These are phyloP conservation scores for Montipora foliosa DNA, from an alignment of 64 coral and sea anemone species.

Conservation along the genomic window DNA sequence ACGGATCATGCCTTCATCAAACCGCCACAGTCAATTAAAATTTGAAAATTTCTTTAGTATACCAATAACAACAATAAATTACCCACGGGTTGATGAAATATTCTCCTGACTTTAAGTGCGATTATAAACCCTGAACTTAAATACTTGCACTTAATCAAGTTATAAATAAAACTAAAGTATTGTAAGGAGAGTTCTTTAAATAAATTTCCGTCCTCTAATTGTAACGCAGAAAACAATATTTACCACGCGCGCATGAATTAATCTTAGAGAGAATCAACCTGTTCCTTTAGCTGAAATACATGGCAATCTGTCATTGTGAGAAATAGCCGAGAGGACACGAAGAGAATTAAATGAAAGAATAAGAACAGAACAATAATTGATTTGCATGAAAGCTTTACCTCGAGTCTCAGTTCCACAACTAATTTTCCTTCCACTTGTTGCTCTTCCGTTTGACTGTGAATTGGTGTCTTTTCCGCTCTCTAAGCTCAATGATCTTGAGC, in stretches of 20 bases:
- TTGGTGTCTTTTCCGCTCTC: slow-evolving; percentile 58
- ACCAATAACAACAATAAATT: too few relatives aligned
- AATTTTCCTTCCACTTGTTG: slow-evolving; percentile 61
- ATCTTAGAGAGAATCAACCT: not conserved
- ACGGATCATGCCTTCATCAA: too few relatives aligned
- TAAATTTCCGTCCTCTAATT: not conserved
- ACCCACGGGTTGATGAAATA: too few relatives aligned
- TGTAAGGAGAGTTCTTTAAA: not conserved
- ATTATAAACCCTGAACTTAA: too few relatives aligned
- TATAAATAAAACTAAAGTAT: too few relatives aligned
- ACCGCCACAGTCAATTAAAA: too few relatives aligned
- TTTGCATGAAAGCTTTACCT: not conserved
- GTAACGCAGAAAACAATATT: not conserved
- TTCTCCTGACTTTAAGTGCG: too few relatives aligned
- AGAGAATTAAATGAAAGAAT: not conserved
- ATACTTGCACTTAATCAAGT: too few relatives aligned
- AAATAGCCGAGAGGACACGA: not conserved
- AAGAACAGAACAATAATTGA: not conserved
- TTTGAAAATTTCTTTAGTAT: too few relatives aligned
- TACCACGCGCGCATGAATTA: not conserved
- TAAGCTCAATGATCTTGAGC: slow-evolving; percentile 52
- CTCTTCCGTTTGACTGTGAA: slow-evolving; percentile 38
- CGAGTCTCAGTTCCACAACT: slow-evolving; percentile 46
- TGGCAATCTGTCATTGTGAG: slow-evolving; percentile 1
- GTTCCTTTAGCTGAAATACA: not conserved